Percentiles rank a stretch among this genome's conserved stretches.
Evolutionary conservation across 2,888 invertebrate species (phyloP).

Genomic region (Ornithoptera alexandrae): DNA sequence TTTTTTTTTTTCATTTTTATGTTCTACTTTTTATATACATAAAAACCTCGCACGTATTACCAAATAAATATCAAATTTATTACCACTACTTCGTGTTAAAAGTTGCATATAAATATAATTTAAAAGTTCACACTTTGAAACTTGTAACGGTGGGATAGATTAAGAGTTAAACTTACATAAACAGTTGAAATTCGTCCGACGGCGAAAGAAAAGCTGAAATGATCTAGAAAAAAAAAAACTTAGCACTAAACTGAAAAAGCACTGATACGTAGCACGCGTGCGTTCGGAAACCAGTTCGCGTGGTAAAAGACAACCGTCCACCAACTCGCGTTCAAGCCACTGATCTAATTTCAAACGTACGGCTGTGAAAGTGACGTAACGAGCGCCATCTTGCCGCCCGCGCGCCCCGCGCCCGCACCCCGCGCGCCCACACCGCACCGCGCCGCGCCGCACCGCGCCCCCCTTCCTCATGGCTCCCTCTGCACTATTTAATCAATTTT

Average conservation of each 20-base stretch:
- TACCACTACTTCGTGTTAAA: too few species aligned
- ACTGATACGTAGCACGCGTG: constrained; percentile 45
- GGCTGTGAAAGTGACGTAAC: constrained; percentile 75
- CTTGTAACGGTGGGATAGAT: constrained; percentile 11
- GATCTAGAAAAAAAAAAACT: constrained; percentile 36
- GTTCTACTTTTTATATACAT: too few species aligned
- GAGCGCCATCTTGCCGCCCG: constrained; percentile 68
- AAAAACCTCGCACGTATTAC: too few species aligned
- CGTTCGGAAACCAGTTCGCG: constrained; percentile 43
- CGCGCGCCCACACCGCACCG: constrained; percentile 40
- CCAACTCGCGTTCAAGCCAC: constrained; percentile 59
- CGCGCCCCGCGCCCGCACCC: constrained; percentile 54
- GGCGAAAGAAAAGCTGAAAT: constrained; percentile 43
- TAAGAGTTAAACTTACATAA: constrained; percentile 58
- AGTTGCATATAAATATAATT: too few species aligned
- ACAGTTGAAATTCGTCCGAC: constrained; percentile 44
- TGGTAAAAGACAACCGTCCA: constrained; percentile 40
- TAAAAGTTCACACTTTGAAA: too few species aligned
- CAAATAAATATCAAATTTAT: too few species aligned
- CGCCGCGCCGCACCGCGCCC: too few species aligned
- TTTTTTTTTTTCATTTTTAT: constrained; percentile 5
- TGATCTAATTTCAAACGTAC: constrained; percentile 73
- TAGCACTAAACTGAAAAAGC: constrained; percentile 53
- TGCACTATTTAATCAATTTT: constrained; percentile 74
- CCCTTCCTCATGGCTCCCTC: constrained; percentile 33